These are phyloP conservation scores for Apocrypta bakeri DNA, from an alignment of 1,140 invertebrate genomes.

Conservation along the genomic window DNA sequence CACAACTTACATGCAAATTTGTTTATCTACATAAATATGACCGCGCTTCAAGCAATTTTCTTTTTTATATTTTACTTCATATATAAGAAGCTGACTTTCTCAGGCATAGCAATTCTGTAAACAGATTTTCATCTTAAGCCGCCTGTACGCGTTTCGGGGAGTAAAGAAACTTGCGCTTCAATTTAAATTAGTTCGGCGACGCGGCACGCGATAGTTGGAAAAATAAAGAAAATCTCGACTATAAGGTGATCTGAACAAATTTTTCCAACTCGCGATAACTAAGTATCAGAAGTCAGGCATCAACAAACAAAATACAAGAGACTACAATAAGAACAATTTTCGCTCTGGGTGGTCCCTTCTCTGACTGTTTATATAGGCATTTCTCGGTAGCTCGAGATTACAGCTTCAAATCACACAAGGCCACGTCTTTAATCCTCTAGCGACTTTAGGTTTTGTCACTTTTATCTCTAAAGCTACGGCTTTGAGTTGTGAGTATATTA, in stretches of 20 bases:
- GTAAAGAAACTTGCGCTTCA: too few relatives aligned
- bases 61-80: too few relatives aligned
- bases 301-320: conserved; percentile 7
- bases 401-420: background rate
- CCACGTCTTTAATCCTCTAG: conserved; percentile 13
- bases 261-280: too few relatives aligned
- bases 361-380: background rate
- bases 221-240: too few relatives aligned
- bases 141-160: too few relatives aligned
- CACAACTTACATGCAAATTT: background rate
- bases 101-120: too few relatives aligned
- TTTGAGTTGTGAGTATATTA: background rate
- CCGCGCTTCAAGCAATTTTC: background rate
- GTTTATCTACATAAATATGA: background rate
- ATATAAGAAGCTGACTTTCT: background rate
- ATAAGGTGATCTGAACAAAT: too few relatives aligned
- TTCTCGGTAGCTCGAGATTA: background rate
- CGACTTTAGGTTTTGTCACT: conserved; percentile 20
- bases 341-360: background rate
- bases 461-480: background rate
- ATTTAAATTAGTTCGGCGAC: too few relatives aligned
- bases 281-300: background rate
- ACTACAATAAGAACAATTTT: background rate
- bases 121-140: too few relatives aligned
- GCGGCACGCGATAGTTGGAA: too few relatives aligned